phyloP scores from a whole-genome alignment of 2,797 vertebrate species.

The Cuniculus paca region DNA sequence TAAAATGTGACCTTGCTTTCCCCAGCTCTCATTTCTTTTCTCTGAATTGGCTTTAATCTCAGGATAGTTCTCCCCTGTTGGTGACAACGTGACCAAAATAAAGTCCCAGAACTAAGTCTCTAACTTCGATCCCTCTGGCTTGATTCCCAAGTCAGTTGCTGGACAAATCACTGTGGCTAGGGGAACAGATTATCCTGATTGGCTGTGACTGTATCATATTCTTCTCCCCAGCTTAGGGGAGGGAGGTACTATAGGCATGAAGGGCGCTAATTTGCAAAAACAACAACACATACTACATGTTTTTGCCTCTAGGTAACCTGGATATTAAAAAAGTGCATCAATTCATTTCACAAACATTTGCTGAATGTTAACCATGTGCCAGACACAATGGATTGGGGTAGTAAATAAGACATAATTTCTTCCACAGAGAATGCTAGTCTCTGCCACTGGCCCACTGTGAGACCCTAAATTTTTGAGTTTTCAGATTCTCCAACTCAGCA shows the following conservation, averaged over 20 bases:
- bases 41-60: neutral
- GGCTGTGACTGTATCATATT: neutral
- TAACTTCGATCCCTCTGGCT: neutral
- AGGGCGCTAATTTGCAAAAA: neutral
- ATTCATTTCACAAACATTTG: conserved; percentile 6
- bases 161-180: neutral
- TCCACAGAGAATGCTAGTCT: neutral
- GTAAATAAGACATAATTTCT: neutral
- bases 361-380: neutral
- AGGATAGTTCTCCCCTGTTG: neutral
- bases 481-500: neutral
- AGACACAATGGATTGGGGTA: neutral
- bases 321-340: neutral
- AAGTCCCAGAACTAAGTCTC: neutral
- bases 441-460: neutral
- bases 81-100: neutral
- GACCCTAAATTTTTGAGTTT: neutral
- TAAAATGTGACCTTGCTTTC: neutral
- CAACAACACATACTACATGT: neutral
- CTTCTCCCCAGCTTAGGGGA: neutral
- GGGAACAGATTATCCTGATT: neutral
- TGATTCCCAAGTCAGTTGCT: neutral
- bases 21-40: neutral
- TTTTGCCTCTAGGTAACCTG: neutral
- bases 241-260: neutral